Conservation (phyloP, 1,140 invertebrate species). For the Polypedilum vanderplanki region DNA sequence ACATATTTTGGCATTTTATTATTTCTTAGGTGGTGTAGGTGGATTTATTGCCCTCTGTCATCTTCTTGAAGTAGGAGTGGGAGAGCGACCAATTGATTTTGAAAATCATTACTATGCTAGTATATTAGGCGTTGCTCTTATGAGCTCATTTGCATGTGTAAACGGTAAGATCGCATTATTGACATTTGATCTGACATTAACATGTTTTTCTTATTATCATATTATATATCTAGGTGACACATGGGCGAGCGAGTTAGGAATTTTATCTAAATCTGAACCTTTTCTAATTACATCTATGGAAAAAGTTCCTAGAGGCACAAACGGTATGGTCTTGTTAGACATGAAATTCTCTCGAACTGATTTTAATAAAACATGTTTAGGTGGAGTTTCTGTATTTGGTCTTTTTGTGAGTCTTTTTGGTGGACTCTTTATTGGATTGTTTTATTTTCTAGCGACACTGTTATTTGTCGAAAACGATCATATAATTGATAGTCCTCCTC, state of each 20-base stretch:
- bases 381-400: conserved; percentile 66
- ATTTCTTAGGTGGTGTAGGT: conserved; percentile 58
- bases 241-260: conserved; percentile 85
- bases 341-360: no score
- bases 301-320: conserved; percentile 75
- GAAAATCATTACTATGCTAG: conserved; percentile 65
- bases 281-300: conserved; percentile 67
- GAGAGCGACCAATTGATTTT: conserved; percentile 75
- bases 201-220: no score
- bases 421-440: conserved; percentile 65
- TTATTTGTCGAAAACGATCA: conserved; percentile 54
- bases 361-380: no score
- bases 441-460: conserved; percentile 61
- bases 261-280: conserved; percentile 60
- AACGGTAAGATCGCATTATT: conserved; percentile 47
- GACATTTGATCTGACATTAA: no score
- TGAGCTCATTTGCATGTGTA: conserved; percentile 69
- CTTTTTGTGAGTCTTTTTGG: conserved; percentile 65
- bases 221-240: conserved; percentile 74
- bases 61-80: conserved; percentile 69
- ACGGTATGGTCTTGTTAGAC: no score
- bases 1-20: no score
- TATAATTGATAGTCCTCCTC: conserved; percentile 58
- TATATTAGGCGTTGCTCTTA: conserved; percentile 52
- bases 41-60: conserved; percentile 70